Evolutionary conservation across 2,888 invertebrate genomes (phyloP).

Genomic region (Parnassius smintheus): DNA sequence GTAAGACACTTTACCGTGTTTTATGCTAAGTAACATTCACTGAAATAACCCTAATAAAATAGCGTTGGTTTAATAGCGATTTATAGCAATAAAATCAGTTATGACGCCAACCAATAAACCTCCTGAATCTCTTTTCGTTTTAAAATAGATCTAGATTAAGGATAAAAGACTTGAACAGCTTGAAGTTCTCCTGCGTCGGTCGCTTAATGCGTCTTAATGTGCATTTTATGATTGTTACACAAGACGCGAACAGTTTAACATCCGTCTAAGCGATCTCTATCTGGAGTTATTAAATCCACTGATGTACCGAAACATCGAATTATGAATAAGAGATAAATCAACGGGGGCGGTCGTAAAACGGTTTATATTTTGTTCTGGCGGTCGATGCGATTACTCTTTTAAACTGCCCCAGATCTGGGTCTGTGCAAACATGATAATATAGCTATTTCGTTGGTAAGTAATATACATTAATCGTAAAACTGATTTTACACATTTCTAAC

Average conservation of each 20-base stretch:
- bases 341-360: constrained; percentile 72
- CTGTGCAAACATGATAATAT: constrained; percentile 48
- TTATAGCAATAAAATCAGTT: constrained; percentile 72
- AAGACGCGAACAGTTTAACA: constrained; percentile 75
- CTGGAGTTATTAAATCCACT: constrained; percentile 76
- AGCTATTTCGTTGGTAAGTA: constrained; percentile 29
- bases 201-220: constrained; percentile 79
- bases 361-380: constrained; percentile 76
- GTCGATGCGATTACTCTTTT: constrained; percentile 63
- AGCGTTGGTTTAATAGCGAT: constrained; percentile 73
- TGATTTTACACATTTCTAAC: constrained; percentile 23
- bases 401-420: constrained; percentile 70
- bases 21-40: constrained; percentile 53
- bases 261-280: constrained; percentile 75
- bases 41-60: constrained; percentile 67
- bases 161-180: constrained; percentile 63
- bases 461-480: constrained; percentile 30
- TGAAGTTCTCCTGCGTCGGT: constrained; percentile 55
- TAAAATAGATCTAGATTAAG: constrained; percentile 77
- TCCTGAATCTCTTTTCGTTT: constrained; percentile 65
- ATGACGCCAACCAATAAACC: constrained; percentile 74
- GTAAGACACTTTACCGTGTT: constrained; percentile 34
- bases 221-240: constrained; percentile 80
- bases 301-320: constrained; percentile 79
- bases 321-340: constrained; percentile 80